A percentile compares a stretch with the other conserved stretches of the same genome.
phyloP scores from a whole-genome alignment of 1,140 invertebrate genomes.

The Pemphigus obesinymphae region DNA sequence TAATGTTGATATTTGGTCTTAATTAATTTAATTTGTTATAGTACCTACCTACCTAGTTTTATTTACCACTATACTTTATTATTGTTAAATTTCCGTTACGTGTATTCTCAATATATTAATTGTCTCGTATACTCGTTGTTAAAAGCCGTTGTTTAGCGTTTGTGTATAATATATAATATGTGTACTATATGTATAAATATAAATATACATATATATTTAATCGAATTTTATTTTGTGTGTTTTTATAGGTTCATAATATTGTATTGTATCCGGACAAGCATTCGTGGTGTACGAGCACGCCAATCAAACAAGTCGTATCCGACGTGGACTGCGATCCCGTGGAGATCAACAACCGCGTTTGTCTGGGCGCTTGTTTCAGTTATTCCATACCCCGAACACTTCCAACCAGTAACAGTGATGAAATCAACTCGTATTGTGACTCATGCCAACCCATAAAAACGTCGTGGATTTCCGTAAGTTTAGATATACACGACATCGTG shows the following conservation, averaged over 20 bases:
- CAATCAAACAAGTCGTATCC: conserved; percentile 62
- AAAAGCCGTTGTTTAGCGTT: too few species aligned
- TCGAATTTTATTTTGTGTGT: background rate
- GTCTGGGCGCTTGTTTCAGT: conserved; percentile 65
- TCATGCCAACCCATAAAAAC: conserved; percentile 61
- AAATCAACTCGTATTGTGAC: conserved; percentile 64
- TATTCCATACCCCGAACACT: conserved; percentile 64
- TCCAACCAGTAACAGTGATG: conserved; percentile 59
- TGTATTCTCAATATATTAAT: too few species aligned
- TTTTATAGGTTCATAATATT: conserved; percentile 61
- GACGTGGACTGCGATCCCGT: conserved; percentile 59
- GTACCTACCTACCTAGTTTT: too few species aligned
- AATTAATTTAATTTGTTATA: too few species aligned
- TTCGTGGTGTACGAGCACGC: conserved; percentile 65
- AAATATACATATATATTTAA: background rate
- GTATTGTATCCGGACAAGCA: conserved; percentile 64
- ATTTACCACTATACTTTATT: too few species aligned
- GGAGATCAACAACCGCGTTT: conserved; percentile 65
- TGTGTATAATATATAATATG: background rate
- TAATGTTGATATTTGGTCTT: too few species aligned
- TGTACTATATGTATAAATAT: too few species aligned
- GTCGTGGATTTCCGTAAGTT: conserved; percentile 60
- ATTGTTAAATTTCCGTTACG: too few species aligned
- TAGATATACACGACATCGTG: too few species aligned
- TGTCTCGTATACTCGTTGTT: too few species aligned